Conservation (phyloP, 2,113 vertebrate species). For the Microcebus lehilahytsara region DNA sequence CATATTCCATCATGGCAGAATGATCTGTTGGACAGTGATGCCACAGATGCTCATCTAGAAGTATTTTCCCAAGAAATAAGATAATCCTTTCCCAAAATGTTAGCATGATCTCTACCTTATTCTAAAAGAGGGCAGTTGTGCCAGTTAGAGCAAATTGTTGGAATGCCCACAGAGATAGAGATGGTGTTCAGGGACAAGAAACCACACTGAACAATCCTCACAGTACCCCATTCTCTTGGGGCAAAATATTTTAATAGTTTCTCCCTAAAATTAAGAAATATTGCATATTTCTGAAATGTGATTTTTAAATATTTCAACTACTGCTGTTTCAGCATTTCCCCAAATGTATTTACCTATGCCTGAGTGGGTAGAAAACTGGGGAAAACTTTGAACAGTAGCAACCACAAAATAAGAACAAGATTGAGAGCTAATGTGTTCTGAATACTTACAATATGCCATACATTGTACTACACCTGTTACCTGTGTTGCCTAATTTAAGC, state of each 20-base stretch:
- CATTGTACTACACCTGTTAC: neutral
- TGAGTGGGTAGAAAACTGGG: neutral
- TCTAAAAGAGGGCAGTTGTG: neutral
- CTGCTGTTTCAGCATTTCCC: neutral
- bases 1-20: neutral
- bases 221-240: neutral
- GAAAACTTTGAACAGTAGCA: neutral
- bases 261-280: neutral
- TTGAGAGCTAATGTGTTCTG: neutral
- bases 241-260: neutral
- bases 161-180: neutral
- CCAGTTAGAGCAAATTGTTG: neutral
- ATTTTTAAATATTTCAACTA: neutral
- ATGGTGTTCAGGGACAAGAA: neutral
- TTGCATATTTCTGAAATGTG: neutral
- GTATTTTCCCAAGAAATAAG: neutral
- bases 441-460: neutral
- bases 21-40: neutral
- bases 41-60: neutral
- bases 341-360: neutral
- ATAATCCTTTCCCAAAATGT: neutral
- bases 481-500: neutral
- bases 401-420: neutral
- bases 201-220: neutral
- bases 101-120: neutral